Evolutionary conservation across 2,113 vertebrate species (phyloP), one percentile per base, ranked within the genome.

Genomic region (Elaphurus davidianus): DNA sequence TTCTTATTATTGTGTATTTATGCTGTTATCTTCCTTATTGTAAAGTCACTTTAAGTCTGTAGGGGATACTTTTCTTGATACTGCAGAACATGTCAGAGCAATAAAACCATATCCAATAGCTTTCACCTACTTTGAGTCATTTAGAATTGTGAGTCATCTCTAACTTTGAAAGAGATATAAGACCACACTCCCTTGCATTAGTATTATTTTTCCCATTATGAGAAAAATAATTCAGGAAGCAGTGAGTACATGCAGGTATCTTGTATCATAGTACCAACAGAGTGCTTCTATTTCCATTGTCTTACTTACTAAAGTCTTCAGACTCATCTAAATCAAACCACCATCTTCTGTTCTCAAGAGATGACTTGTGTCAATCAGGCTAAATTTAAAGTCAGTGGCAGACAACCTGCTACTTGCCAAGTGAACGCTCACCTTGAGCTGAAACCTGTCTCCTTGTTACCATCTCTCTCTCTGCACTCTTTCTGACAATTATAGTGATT

Each of bases 41-140:
- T n/a, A 97, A 67, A 82, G 62, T 60, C 83, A 85, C 33, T 93
- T 15, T 52, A 92, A 84, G 57, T 95, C 87, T 83, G 83, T 82
- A 97, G 47, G 6, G 59, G 19, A 85, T 92, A 55, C 21, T 87
- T 95, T 71, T 83, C 33, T 96, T 83, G 19, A 47, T 87, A 78
- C 27, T 82, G 50, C 67, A 76, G 60, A 36, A 59, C 43, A 84
- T 25, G 52, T 92, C 50, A 94, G 43, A 87, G 6, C 57, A 94
- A n/a, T 62, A 45, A 98, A 52, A 59, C 55, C 30, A 79, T 25
- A 94, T 92, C 59, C 36, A 90, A 86, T 97, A 97, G 55, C 45
- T 93, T 95, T 95, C 60, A 57, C 45, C 12, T 87, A 57, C 45
- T 91, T 74, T 95, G 83, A 97, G 79, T 97, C 62, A 92, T 90